phyloP scores from a whole-genome alignment of 2,888 invertebrate genomes.

The Ophion ventricosus region DNA sequence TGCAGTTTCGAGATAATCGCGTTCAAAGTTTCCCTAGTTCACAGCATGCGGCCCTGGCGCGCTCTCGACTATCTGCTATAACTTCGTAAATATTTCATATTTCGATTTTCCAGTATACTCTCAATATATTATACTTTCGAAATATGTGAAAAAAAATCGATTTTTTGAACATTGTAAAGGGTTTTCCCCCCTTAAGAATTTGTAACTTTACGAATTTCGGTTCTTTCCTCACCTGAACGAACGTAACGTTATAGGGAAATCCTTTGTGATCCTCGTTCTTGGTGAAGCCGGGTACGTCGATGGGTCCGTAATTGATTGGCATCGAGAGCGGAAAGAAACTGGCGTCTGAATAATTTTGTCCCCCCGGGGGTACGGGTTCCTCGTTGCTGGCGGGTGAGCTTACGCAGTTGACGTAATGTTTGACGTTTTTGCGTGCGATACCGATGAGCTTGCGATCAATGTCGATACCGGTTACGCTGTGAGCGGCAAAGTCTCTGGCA shows the following conservation, averaged over 20 bases:
- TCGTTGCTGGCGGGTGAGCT: conserved; percentile 81
- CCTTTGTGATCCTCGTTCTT: conserved; percentile 83
- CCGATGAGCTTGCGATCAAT: conserved; percentile 95
- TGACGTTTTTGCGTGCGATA: conserved; percentile 89
- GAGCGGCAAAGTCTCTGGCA: conserved; percentile 93
- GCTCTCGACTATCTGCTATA: too few species aligned
- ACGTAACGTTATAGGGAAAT: conserved; percentile 96
- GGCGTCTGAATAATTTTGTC: conserved; percentile 75
- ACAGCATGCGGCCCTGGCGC: too few species aligned
- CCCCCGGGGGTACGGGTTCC: conserved; percentile 66
- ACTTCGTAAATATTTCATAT: too few species aligned
- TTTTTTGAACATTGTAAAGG: too few species aligned
- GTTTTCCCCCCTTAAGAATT: background rate
- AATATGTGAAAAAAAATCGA: too few species aligned
- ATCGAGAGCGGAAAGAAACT: conserved; percentile 93
- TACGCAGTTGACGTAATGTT: conserved; percentile 86
- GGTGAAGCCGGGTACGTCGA: conserved; percentile 86
- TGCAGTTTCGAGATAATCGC: too few species aligned
- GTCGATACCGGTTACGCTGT: conserved; percentile 95
- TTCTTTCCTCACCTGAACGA: conserved; percentile 88
- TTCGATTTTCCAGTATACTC: too few species aligned
- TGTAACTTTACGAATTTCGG: background rate
- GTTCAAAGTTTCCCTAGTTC: too few species aligned
- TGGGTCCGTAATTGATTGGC: conserved; percentile 93
- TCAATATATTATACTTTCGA: too few species aligned